phyloP scores from a whole-genome alignment of 2,888 invertebrate species.

The Chydorus sphaericus region DNA sequence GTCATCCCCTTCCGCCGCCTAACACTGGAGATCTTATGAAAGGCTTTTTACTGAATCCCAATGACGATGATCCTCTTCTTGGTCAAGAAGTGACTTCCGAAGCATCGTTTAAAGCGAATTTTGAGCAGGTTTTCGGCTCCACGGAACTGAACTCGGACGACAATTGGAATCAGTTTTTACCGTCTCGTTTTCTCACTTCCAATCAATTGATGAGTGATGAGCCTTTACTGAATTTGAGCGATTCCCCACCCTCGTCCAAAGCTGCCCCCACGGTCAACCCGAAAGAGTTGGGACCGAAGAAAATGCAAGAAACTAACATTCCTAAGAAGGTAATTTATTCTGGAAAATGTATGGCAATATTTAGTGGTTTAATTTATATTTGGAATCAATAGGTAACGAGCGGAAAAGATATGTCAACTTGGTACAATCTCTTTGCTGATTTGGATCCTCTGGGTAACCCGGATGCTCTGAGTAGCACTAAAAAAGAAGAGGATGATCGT shows the following conservation, averaged over 20 bases:
- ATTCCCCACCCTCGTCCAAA: not conserved
- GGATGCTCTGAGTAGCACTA: conserved; percentile 36
- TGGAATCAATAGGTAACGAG: not conserved
- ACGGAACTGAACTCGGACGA: not conserved
- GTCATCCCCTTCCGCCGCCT: not conserved
- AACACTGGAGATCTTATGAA: not conserved
- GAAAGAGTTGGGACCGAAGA: not conserved
- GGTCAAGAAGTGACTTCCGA: no score
- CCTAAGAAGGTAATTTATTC: not conserved
- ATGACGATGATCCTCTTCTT: not conserved
- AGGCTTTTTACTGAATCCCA: no score
- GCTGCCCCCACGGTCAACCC: not conserved
- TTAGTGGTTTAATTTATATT: not conserved
- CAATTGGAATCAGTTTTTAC: not conserved
- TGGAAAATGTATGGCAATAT: not conserved
- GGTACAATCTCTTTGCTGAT: conserved; percentile 86
- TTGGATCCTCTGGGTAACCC: conserved; percentile 82
- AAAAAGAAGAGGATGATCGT: conserved; percentile 24
- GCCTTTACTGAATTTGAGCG: not conserved
- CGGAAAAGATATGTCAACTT: conserved; percentile 29
- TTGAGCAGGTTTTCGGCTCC: not conserved
- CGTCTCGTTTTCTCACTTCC: not conserved
- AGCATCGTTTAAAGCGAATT: not conserved
- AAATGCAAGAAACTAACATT: not conserved
- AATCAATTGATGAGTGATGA: not conserved